A percentile compares a stretch with the other conserved stretches of the same genome.
Conservation (phyloP, 1,140 invertebrate species). For the Drosophila parvula region DNA sequence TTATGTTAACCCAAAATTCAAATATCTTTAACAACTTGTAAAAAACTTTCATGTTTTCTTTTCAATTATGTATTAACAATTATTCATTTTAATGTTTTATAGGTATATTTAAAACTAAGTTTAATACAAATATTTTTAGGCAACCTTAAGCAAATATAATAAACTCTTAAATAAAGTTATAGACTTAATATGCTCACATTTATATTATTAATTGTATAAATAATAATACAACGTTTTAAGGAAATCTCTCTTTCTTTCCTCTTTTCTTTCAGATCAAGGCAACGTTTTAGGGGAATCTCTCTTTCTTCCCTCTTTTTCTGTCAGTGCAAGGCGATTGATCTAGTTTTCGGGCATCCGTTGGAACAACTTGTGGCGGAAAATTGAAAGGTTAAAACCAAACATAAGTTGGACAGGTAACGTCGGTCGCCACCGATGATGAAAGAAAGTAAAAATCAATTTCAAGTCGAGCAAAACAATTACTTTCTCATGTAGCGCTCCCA, state of each 20-base stretch:
- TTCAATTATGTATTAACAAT: too few species aligned
- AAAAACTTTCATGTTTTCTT: too few species aligned
- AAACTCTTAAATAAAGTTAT: too few species aligned
- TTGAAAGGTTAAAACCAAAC: constrained; percentile 75
- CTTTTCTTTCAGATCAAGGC: constrained; percentile 6
- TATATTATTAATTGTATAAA: too few species aligned
- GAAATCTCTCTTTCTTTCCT: not conserved
- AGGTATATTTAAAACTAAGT: too few species aligned
- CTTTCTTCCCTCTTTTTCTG: not conserved
- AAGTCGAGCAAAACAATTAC: constrained; percentile 79
- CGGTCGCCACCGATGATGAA: constrained; percentile 63
- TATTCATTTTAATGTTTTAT: too few species aligned
- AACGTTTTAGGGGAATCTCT: not conserved
- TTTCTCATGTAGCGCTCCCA: constrained; percentile 56
- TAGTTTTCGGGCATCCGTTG: constrained; percentile 24
- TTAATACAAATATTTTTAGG: too few species aligned
- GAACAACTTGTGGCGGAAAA: constrained; percentile 65
- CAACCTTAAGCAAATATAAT: too few species aligned
- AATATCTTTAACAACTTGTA: too few species aligned
- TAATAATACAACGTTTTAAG: not conserved
- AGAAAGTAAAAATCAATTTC: constrained; percentile 80
- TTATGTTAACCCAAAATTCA: too few species aligned
- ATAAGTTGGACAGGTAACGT: constrained; percentile 48
- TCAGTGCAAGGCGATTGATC: constrained; percentile 20
- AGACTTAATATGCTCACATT: too few species aligned